Percentiles rank a stretch among this genome's conserved stretches.
Evolutionary conservation across 2,888 invertebrate species (phyloP).

Genomic region (Falcaria lacertinaria): DNA sequence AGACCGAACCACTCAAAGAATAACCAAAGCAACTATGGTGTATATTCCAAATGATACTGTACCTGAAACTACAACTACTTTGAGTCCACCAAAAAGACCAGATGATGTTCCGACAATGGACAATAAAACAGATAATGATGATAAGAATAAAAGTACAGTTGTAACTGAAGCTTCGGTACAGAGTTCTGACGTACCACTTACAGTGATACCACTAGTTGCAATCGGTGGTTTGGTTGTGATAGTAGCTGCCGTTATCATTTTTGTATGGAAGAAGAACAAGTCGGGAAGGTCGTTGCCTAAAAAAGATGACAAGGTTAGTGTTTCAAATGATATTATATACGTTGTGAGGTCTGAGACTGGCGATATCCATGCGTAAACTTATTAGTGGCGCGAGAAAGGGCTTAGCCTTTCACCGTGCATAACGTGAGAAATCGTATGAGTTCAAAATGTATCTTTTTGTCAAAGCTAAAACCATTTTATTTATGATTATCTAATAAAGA

Average conservation of each 20-base stretch:
- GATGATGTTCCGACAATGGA: conserved; percentile 42
- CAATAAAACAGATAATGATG: conserved; percentile 30
- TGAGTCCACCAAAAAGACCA: conserved; percentile 41
- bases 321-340: too few relatives aligned
- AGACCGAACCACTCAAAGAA: conserved; percentile 37
- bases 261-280: conserved; percentile 86
- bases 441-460: too few relatives aligned
- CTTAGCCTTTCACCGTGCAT: too few relatives aligned
- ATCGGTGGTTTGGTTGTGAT: conserved; percentile 85
- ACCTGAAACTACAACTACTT: conserved; percentile 51
- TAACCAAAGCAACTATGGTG: conserved; percentile 49
- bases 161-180: conserved; percentile 57
- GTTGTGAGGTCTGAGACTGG: too few relatives aligned
- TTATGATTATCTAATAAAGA: too few relatives aligned
- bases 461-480: too few relatives aligned
- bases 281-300: conserved; percentile 78
- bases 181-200: conserved; percentile 78
- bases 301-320: conserved; percentile 86
- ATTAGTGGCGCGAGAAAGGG: too few relatives aligned
- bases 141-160: conserved; percentile 38
- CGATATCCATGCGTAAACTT: too few relatives aligned
- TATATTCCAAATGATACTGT: conserved; percentile 41
- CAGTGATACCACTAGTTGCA: conserved; percentile 85
- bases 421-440: too few relatives aligned
- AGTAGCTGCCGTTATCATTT: conserved; percentile 82